Evolutionary conservation across 2,113 vertebrate genomes (phyloP), one percentile per base, ranked within the genome.

Genomic region (Crotalus helleri): DNA sequence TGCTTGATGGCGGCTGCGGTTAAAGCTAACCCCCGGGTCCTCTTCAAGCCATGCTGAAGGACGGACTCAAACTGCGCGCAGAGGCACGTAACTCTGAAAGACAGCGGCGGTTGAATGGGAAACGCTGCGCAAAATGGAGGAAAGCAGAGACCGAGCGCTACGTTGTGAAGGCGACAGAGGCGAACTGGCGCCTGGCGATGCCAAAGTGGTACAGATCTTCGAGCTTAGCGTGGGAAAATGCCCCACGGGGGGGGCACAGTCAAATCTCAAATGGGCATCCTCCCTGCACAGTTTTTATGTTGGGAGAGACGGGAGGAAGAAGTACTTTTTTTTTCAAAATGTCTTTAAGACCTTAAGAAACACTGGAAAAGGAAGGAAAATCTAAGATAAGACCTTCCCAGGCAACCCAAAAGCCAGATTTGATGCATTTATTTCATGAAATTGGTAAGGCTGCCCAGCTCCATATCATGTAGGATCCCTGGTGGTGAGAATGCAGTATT

Each of bases 31-130:
- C 99, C 99, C 46, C 98, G 96, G 92, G 97, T 99, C 97, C 98
- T 99, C 97, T 97, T 98, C 97, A 99, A 97, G 69, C 99, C 99
- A 10, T 99, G 99, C 97, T 99, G 99, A 92, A 99, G 97, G 93
- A 99, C 99, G 0, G 98, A 98, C 95, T 99, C 99, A 94, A 99
- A 99, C 98, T 99, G 99, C 94, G 99, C 99, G 39, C 99, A 99
- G 91, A 99, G 97, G 94, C 99, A 99, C 92, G 99, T 99, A 61
- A 99, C 99, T 96, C 99, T 99, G 98, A 92, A 94, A 96, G 4
- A 95, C 90, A 96, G 96, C 17, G 94, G 3, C 13, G 88, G 85
- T 91, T 94, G 92, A 93, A 58, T 24, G 12, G 91, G 93, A 87
- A 53, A 53, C 9, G n/a, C 10, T 0, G 8, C 0, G 33, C 91